Evolutionary conservation across 2,888 invertebrate genomes (phyloP), one percentile per base, ranked within the genome.

Genomic region (Itoplectis maculator): DNA sequence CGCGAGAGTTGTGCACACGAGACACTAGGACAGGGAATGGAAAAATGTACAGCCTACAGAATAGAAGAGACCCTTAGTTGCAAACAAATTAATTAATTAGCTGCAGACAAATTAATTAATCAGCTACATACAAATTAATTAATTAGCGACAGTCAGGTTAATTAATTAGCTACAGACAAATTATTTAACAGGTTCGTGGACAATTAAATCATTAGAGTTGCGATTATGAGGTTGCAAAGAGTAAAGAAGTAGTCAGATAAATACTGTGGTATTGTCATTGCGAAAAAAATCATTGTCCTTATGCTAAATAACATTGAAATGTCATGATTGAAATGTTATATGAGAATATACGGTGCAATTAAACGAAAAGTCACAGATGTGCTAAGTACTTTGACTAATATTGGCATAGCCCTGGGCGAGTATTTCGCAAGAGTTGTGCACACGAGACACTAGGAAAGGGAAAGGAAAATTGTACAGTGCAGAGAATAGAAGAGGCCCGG

Each of bases 391-490:
- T n/a, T 5, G 20, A 54, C 40, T 29, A 23, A 18, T 0, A 40
- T 74, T 74, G 23, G 18, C 6, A 47, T 20, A 63, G 63, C 7
- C 63, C n/a, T 9, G 18, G 18, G n/a, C 18, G 23, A 8, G 18
- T 63, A 54, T 74, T 74, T 74, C 51, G 45, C 47, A 68, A 68
- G 68, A 37, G 18, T 47, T 15, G 45, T n/a, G 47, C n/a, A 7
- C n/a, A 7, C 5, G 23, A 54, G 40, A 65, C 74, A 65, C 37
- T 45, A 29, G 56, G 45, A 76, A 76, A 68, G 59, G 59, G 49
- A 68, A 68, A 49, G 76, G 49, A 61, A 37, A 49, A 68, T 68
- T 59, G 47, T 37, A 76, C 76, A 37, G 76, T n/a, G 68, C 35
- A 47, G 76, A 68, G 66, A 76, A 76, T 49, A 63, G 74, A 51